A percentile compares a stretch with the other conserved stretches of the same genome.
phyloP scores from a whole-genome alignment of 92 coral and sea anemone species.

The Actinernus sp. region DNA sequence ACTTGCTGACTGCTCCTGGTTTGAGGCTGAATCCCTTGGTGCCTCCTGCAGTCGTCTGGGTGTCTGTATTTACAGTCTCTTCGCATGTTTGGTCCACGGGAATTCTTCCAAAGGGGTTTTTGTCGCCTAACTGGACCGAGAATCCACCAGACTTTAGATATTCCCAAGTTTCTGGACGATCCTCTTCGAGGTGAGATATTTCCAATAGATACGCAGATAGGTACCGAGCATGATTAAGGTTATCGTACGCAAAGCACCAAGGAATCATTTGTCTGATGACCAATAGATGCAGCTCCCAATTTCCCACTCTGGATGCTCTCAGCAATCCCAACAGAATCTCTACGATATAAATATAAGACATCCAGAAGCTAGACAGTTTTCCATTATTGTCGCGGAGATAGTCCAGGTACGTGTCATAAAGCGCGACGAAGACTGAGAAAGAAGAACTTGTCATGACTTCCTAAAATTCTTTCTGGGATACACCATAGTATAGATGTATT shows the following conservation, averaged over 20 bases:
- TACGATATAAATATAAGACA: constrained; percentile 58
- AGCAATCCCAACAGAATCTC: constrained; percentile 44
- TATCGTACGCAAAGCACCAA: constrained; percentile 62
- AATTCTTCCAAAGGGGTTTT: constrained; percentile 30
- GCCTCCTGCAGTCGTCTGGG: constrained; percentile 56
- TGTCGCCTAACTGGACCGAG: constrained; percentile 43
- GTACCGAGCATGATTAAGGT: constrained; percentile 54
- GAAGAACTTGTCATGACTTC: constrained; percentile 3
- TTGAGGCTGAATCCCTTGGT: constrained; percentile 43
- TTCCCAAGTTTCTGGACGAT: not conserved
- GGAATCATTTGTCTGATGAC: constrained; percentile 51
- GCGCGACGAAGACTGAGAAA: constrained; percentile 12
- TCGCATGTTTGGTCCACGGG: constrained; percentile 53
- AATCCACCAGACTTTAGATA: constrained; percentile 49
- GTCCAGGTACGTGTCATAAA: constrained; percentile 34
- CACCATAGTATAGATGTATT: not conserved
- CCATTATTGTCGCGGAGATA: constrained; percentile 34
- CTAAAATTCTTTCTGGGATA: constrained; percentile 3
- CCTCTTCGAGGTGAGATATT: constrained; percentile 1
- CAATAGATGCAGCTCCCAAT: constrained; percentile 61
- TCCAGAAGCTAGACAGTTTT: constrained; percentile 55
- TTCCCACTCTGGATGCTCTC: constrained; percentile 68
- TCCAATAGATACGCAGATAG: constrained; percentile 45
- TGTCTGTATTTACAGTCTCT: constrained; percentile 56
- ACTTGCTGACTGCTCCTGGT: constrained; percentile 46